These are phyloP conservation scores for Drosophila parabipectinata DNA, from an alignment of 1,140 invertebrate species.

Conservation along the genomic window DNA sequence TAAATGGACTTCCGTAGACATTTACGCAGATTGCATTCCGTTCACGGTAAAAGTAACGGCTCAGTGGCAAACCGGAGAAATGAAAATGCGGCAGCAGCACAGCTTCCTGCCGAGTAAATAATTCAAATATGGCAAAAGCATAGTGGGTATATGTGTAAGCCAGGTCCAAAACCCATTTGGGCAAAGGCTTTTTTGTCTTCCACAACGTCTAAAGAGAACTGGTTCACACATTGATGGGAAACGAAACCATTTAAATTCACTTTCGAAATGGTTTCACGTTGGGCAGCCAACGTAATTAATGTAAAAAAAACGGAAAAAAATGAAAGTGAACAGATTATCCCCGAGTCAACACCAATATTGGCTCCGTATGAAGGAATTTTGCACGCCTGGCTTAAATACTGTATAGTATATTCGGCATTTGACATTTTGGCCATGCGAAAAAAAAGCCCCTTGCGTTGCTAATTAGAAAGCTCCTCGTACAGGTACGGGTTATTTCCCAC, in stretches of 20 bases:
- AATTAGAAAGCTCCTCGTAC: constrained; percentile 27
- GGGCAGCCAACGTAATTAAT: constrained; percentile 3
- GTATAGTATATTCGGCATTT: constrained; percentile 11
- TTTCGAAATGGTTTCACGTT: constrained; percentile 46
- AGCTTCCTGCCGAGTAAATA: constrained; percentile 10
- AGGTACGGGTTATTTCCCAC: constrained; percentile 10
- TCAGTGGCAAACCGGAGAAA: constrained; percentile 28
- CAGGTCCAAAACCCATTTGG: neutral
- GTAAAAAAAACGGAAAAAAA: constrained; percentile 23
- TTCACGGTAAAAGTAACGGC: constrained; percentile 33
- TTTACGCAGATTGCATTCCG: constrained; percentile 54
- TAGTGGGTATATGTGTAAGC: neutral
- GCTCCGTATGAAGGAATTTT: constrained; percentile 1
- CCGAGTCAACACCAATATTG: constrained; percentile 1
- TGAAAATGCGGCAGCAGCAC: constrained; percentile 21
- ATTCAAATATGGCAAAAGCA: neutral
- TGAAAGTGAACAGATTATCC: constrained; percentile 36
- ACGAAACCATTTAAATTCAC: constrained; percentile 53
- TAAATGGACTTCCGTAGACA: constrained; percentile 56
- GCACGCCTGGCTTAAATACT: constrained; percentile 4
- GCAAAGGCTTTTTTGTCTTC: neutral
- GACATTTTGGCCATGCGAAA: constrained; percentile 39
- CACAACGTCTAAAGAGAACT: constrained; percentile 4
- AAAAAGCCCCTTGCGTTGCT: constrained; percentile 21
- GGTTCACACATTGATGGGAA: constrained; percentile 9